Evolutionary conservation across 2,888 invertebrate species (phyloP).

Genomic region (Synergus itoensis): DNA sequence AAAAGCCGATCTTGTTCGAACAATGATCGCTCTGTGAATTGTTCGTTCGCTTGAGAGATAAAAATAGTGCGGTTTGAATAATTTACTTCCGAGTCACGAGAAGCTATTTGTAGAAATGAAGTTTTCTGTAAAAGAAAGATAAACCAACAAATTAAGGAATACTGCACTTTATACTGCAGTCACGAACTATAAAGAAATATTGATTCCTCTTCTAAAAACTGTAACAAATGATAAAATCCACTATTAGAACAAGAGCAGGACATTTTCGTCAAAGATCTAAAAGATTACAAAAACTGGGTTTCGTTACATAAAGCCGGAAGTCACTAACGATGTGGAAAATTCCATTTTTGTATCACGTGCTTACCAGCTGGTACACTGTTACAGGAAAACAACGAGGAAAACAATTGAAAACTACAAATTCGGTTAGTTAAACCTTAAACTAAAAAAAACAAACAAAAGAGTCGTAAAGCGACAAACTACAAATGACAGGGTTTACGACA

Average conservation of each 20-base stretch:
- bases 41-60: neutral
- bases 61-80: constrained; percentile 4
- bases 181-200: neutral
- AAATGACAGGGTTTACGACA: neutral
- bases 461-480: neutral
- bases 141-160: neutral
- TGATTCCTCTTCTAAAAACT: neutral
- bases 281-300: neutral
- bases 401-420: neutral
- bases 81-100: constrained; percentile 21
- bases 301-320: neutral
- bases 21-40: constrained; percentile 27
- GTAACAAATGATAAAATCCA: no score
- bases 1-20: constrained; percentile 13
- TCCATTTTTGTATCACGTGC: neutral
- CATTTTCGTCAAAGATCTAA: no score
- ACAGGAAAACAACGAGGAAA: no score
- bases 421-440: neutral
- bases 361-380: no score
- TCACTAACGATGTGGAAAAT: neutral
- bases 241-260: no score
- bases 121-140: neutral
- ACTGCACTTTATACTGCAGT: neutral
- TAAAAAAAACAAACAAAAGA: neutral
- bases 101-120: constrained; percentile 18